These are phyloP conservation scores for Dolichomitus sp. DNA, from an alignment of 2,888 invertebrate species.

Conservation along the genomic window DNA sequence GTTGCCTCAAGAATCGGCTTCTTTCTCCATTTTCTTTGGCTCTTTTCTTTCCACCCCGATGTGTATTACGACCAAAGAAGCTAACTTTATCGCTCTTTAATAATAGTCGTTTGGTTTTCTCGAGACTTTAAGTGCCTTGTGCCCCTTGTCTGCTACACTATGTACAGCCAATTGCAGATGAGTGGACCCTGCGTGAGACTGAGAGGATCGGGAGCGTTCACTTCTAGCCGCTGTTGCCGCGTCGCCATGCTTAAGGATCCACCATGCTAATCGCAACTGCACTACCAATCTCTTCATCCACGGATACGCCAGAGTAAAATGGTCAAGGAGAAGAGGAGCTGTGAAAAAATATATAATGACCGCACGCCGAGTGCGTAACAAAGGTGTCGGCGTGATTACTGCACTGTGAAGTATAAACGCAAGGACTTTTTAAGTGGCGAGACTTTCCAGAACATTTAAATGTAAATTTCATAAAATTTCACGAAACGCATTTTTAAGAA, in stretches of 20 bases:
- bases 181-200: not conserved
- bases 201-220: not conserved
- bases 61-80: slow-evolving; percentile 39
- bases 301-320: not conserved
- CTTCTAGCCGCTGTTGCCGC: not conserved
- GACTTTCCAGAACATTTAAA: not conserved
- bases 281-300: slow-evolving; percentile 21
- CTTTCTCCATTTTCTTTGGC: slow-evolving; percentile 8
- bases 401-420: not conserved
- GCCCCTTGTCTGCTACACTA: not conserved
- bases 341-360: not conserved
- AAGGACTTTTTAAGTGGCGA: not conserved
- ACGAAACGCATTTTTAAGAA: no score
- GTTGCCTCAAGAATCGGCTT: not conserved
- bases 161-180: not conserved
- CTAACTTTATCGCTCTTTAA: slow-evolving; percentile 48
- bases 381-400: not conserved
- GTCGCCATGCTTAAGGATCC: slow-evolving; percentile 1
- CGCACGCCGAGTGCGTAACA: not conserved
- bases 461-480: not conserved
- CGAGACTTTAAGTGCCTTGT: slow-evolving; percentile 22
- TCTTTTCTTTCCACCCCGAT: slow-evolving; percentile 5
- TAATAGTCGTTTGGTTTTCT: slow-evolving; percentile 40
- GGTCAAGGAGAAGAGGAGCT: not conserved
- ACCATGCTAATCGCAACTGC: slow-evolving; percentile 17